Base-by-base conservation (phyloP, 2,888 invertebrate genomes). In the Eurois occulta region DNA sequence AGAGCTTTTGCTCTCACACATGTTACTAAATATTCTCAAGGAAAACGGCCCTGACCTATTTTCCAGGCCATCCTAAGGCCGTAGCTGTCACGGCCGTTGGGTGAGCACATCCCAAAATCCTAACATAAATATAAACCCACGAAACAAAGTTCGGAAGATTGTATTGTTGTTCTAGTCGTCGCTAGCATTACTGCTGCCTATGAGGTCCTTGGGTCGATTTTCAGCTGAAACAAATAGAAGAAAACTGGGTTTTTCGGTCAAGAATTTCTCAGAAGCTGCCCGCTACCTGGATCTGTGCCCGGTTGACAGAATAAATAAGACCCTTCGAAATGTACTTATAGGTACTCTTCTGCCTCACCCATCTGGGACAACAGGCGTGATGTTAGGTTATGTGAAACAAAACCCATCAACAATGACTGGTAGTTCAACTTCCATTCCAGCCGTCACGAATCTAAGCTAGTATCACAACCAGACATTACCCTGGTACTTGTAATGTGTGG, bases 21-120 rank as follows among this genome's bases (percentile, higher is more conserved):
- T 67, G 64, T 70, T 60, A 32, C 32, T 32, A n/a, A 70, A 69
- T 79, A 81, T 28, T 24, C 16, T 55, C 43, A 43, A 41, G 16
- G 35, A 32, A 11, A 70, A 41, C 32, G 35, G 16, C 80, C 83
- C 71, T 83, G 80, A 71, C 83, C 83, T 43, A 68, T 81, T 68
- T 80, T 78, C 24, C 35, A 68, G 62, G 62, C 18, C 28, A 35
- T 35, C n/a, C 41, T 65, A 41, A 67, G 52, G 77, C 46, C 69
- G 69, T 3, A 35, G 38, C 55, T 55, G n/a, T 67, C 66, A 67
- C 48, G 71, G 69, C 55, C 55, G 77, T 35, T 35, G 13, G 32
- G 60, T 48, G 13, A 71, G 41, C 35, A 55, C 35, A 52, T 46
- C 60, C 13, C 35, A 21, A 8, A 65, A 28, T 4, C 4, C 16